Base-by-base conservation (phyloP, 2,888 invertebrate genomes). In the Lasioglossum villosulum region DNA sequence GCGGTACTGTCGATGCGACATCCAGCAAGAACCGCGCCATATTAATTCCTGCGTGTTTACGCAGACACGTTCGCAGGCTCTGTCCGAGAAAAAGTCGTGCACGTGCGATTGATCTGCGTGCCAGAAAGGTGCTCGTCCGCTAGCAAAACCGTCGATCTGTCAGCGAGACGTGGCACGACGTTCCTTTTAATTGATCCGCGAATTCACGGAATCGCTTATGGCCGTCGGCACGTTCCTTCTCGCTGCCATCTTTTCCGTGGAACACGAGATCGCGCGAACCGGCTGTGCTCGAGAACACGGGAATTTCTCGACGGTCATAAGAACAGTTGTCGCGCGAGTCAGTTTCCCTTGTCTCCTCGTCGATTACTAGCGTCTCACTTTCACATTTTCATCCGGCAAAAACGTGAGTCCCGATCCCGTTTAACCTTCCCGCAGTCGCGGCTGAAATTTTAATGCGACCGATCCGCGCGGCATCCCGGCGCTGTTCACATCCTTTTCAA, bases 121-220 rank as follows among this genome's bases (percentile, higher is more conserved):
- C 39, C 79, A 37, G 16, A 42, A 14, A 66, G 63, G 48, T 75
- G 83, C 68, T 59, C 27, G 75, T 59, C 30, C 48, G 5, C 34
- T 14, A 6, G 86, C 79, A 86, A 85, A 85, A 82, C 86, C 79
- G 68, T 52, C 78, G 45, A 86, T 84, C 86, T 52, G 75, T 80
- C 84, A 72, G 45, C 34, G 45, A 45, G 45, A 19, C 16, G 45
- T 30, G 6, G 39, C 71, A n/a, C 76, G 45, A 37, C 82, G 76
- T 77, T 86, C 82, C 80, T 86, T 86, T 82, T 82, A 86, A 86
- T 86, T 82, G 86, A 86, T 75, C 77, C 79, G 77, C 86, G 77
- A 75, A 86, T 86, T 80, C 86, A 74, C 48, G 77, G 86, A 86
- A 86, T 45, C 86, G 73, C 86, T 70, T 27, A 12, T 59, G 16